Conservation (phyloP, 1,140 invertebrate species). For the Listronotus bonariensis region DNA sequence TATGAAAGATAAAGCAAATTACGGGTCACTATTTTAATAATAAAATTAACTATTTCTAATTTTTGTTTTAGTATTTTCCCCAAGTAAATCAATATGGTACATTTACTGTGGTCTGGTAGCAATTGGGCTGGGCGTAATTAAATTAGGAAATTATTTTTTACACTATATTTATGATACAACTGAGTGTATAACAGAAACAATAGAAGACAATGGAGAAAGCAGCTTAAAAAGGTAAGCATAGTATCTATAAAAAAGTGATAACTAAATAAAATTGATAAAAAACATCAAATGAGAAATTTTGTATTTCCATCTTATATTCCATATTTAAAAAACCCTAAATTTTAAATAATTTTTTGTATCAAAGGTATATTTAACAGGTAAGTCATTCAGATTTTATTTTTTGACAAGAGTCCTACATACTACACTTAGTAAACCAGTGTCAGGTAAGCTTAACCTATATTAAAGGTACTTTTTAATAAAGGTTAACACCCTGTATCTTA, state of each 20-base stretch:
- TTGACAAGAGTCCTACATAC: conserved; percentile 28
- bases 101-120: conserved; percentile 84
- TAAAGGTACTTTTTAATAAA: too few species aligned
- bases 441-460: conserved; percentile 51
- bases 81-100: conserved; percentile 82
- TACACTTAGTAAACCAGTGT: background rate
- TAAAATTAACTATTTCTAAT: too few species aligned
- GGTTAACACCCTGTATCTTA: too few species aligned
- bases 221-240: conserved; percentile 15
- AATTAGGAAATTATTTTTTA: conserved; percentile 87
- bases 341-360: conserved; percentile 43
- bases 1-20: too few species aligned
- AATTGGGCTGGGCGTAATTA: conserved; percentile 80
- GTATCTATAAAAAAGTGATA: background rate
- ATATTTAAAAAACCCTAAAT: too few species aligned
- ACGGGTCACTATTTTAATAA: too few species aligned
- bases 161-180: conserved; percentile 96
- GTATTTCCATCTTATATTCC: too few species aligned
- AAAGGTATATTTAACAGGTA: too few species aligned
- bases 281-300: too few species aligned
- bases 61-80: conserved; percentile 79
- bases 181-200: conserved; percentile 75
- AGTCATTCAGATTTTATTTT: too few species aligned
- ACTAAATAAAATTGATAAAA: background rate
- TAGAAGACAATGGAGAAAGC: conserved; percentile 21